Base-by-base conservation (phyloP, 2,797 vertebrate genomes). In the Lateolabrax maculatus region DNA sequence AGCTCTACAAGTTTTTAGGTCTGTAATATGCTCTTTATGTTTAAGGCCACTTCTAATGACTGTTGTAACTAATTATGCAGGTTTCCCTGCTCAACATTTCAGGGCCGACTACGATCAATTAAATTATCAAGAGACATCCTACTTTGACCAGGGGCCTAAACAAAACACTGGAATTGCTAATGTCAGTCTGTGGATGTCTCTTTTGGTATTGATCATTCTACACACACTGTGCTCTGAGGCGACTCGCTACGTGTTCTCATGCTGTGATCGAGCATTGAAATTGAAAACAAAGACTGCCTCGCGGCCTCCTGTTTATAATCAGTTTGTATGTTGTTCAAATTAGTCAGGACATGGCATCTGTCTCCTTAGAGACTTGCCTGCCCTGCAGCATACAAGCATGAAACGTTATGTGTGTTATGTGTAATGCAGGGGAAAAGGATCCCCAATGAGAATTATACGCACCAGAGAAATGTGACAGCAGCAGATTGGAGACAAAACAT, bases 271-370 rank as follows among this genome's bases (percentile, higher is more conserved):
- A 65, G 79, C 61, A 58, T 41, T 64, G 74, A 65, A 85, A 84
- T 65, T 62, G 71, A 70, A 80, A 83, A 44, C 13, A 36, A 43
- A 68, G 71, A 80, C 77, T 25, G 75, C 80, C 84, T 61, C 0
- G 5, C 60, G 18, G 83, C 66, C 21, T 51, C 41, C 58, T 80
- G 82, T 79, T 88, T 82, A 48, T 80, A 87, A 90, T 83, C 86
- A 81, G 43, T 74, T 77, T 85, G 87, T 77, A 79, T 81, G 81
- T 74, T 87, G 84, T 89, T 84, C 65, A 78, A 83, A 91, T 90
- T 87, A 88, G 75, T 39, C 69, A 55, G 83, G 75, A 80, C 80
- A 78, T 78, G 83, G 75, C 73, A 37, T 83, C 71, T 82, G 76
- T 83, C 83, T 90, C 85, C 76, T 74, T 56, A 39, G 81, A 88